Evolutionary conservation across 2,113 vertebrate genomes (phyloP), one percentile per base, ranked within the genome.

Genomic region (Emydocephalus ijimae): DNA sequence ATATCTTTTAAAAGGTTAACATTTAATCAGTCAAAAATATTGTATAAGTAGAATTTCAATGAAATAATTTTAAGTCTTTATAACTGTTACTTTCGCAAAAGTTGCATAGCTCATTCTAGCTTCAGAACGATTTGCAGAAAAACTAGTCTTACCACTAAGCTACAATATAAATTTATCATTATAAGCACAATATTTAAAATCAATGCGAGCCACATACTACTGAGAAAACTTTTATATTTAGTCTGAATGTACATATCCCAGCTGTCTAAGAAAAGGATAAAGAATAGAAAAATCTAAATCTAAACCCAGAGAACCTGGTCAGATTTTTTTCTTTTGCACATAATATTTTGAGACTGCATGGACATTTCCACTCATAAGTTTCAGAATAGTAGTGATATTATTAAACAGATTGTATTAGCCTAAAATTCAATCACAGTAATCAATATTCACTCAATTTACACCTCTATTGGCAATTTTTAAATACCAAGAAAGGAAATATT

Each of bases 31-130:
- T 95, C 93, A 92, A 26, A 94, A 95, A 93, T 94, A 91, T 88
- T 45, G 0, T 0, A 94, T 87, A 55, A 61, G 93, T 93, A 95
- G 93, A 96, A 94, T 96, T 95, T 94, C 96, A 95, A 95, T 0
- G 1, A 94, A 69, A 4, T 59, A 24, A 94, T 29, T 64, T 94
- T 91, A 94, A 94, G 94, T 95, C 94, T 92, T 93, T 94, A 94
- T 94, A 96, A 93, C 91, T 92, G 89, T 90, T 39, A 57, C 43
- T 24, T 95, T 95, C 94, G 90, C 95, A 93, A 94, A 61, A 88
- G 55, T 74, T 93, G 54, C 61, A 95, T 4, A 81, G 18, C 74
- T 81, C 55, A 85, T 54, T 54, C 89, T 85, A 81, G 55, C 69
- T 89, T 61, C 64, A 64, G 6, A 54, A 24, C 59, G 4, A 85